phyloP scores from a whole-genome alignment of 2,113 vertebrate species.

The Festucalex cinctus region DNA sequence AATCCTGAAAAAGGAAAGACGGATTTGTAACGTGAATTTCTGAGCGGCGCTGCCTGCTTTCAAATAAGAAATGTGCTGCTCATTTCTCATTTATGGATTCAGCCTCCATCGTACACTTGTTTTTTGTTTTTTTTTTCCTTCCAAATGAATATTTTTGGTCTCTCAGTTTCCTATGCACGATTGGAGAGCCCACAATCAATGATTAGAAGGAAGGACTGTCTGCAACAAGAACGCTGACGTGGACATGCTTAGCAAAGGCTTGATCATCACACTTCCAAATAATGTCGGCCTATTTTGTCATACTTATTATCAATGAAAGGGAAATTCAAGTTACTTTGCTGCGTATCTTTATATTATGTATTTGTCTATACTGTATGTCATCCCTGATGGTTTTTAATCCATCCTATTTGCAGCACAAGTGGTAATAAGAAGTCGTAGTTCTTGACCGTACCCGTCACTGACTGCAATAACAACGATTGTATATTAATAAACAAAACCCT shows the following conservation, averaged over 20 bases:
- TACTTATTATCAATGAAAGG: too few species aligned
- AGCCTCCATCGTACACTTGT: background rate
- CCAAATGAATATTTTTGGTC: background rate
- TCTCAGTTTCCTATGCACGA: background rate
- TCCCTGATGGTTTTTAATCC: background rate
- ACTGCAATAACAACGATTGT: too few species aligned
- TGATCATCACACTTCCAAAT: background rate
- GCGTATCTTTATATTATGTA: background rate
- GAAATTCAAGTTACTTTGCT: background rate
- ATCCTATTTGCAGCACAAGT: too few species aligned
- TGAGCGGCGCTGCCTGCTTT: background rate
- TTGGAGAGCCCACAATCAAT: conserved; percentile 1
- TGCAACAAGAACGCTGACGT: background rate
- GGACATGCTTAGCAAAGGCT: background rate
- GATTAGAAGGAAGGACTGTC: background rate
- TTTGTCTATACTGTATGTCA: background rate
- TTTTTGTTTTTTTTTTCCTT: too few species aligned
- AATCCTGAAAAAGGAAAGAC: background rate
- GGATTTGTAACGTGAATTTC: background rate
- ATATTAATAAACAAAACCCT: background rate
- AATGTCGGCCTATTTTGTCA: too few species aligned
- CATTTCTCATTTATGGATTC: background rate
- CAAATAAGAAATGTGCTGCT: background rate
- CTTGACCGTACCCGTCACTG: too few species aligned
- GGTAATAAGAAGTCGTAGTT: too few species aligned